phyloP scores from a whole-genome alignment of 2,888 invertebrate genomes.

The Lacanobia wlatinum region DNA sequence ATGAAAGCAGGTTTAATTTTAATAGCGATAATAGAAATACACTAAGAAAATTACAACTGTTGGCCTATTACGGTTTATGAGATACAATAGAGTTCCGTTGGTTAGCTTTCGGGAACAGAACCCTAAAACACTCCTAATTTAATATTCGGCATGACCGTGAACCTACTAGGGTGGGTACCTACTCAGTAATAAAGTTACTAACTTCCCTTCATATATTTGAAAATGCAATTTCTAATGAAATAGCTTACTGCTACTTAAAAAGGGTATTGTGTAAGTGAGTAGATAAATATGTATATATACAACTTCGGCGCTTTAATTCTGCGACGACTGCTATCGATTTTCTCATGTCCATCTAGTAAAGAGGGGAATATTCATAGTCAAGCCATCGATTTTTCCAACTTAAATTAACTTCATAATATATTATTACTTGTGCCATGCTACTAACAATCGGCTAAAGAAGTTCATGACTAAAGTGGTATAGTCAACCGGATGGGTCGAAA shows the following conservation, averaged over 20 bases:
- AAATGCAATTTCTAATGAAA: conserved; percentile 9
- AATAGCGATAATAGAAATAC: too few species aligned
- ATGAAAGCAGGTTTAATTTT: not conserved
- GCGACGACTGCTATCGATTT: conserved; percentile 82
- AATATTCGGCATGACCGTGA: too few species aligned
- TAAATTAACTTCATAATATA: not conserved
- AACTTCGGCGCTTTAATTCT: conserved; percentile 71
- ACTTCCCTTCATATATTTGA: not conserved
- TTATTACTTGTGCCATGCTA: not conserved
- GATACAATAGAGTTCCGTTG: too few species aligned
- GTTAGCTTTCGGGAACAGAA: too few species aligned
- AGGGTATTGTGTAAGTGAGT: conserved; percentile 18
- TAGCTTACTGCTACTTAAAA: conserved; percentile 10
- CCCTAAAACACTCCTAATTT: too few species aligned
- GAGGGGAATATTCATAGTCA: conserved; percentile 76
- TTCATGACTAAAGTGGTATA: not conserved
- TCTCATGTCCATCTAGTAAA: conserved; percentile 77
- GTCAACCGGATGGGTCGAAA: not conserved
- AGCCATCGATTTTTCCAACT: not conserved
- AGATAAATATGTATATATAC: conserved; percentile 56
- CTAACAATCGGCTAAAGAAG: not conserved
- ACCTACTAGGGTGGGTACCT: too few species aligned
- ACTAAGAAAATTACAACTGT: too few species aligned
- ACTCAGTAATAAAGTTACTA: not conserved
- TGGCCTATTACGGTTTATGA: too few species aligned